Percentiles rank a stretch among this genome's conserved stretches.
phyloP scores from a whole-genome alignment of 2,888 invertebrate species.

The Julus scandinavius region DNA sequence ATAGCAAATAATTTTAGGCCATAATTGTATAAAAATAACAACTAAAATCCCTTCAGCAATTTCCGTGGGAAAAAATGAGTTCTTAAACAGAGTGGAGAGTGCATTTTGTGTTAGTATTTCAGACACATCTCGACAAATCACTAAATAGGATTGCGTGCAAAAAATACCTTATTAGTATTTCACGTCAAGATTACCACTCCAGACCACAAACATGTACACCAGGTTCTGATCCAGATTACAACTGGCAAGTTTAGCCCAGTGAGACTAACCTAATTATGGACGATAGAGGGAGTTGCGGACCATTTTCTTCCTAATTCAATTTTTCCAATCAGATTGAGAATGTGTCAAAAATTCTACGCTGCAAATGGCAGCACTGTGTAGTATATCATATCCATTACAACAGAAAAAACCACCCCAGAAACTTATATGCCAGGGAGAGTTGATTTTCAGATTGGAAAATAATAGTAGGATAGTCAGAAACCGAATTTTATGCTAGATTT shows the following conservation, averaged over 20 bases:
- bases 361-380: not conserved
- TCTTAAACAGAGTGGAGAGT: constrained; percentile 15
- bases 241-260: constrained; percentile 16
- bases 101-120: constrained; percentile 24
- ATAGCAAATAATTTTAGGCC: not conserved
- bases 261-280: constrained; percentile 9
- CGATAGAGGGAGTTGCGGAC: constrained; percentile 18
- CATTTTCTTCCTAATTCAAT: constrained; percentile 29
- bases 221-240: not conserved
- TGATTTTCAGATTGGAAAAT: not conserved
- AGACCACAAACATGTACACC: not conserved
- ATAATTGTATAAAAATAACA: constrained; percentile 12
- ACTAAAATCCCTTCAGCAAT: not conserved
- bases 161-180: constrained; percentile 15
- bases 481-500: constrained; percentile 35
- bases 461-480: constrained; percentile 32
- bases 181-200: constrained; percentile 8
- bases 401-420: not conserved
- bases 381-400: constrained; percentile 29
- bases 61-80: not conserved
- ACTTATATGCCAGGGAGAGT: not conserved
- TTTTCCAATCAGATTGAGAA: constrained; percentile 39
- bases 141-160: constrained; percentile 39
- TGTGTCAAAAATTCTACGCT: constrained; percentile 25
- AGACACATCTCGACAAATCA: constrained; percentile 26